A percentile compares a stretch with the other conserved stretches of the same genome.
Conservation (phyloP, 2,113 vertebrate species). For the Zapus hudsonius region DNA sequence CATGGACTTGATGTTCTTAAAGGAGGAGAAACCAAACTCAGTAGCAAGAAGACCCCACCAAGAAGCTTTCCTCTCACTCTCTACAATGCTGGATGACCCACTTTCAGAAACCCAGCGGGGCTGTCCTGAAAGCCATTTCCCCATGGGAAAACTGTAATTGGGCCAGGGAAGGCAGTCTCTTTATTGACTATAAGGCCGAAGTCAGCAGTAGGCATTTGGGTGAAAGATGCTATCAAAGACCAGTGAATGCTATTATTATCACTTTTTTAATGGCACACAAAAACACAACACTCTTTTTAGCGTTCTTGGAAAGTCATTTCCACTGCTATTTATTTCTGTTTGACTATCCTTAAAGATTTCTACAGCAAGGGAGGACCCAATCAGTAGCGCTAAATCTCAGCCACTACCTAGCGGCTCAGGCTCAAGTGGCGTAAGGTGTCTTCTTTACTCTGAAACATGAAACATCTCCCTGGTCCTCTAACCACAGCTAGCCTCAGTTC, state of each 20-base stretch:
- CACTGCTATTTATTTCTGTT: not conserved
- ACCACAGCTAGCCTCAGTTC: not conserved
- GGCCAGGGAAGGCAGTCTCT: not conserved
- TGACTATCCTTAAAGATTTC: slow-evolving; percentile 20
- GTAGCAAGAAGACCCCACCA: not conserved
- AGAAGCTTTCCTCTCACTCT: not conserved
- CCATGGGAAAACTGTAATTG: slow-evolving; percentile 35
- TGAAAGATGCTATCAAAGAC: slow-evolving; percentile 50
- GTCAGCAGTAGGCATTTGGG: not conserved
- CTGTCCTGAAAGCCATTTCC: slow-evolving; percentile 25
- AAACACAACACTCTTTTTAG: not conserved
- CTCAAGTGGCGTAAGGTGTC: not conserved
- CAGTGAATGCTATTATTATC: not conserved
- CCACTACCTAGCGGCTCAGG: not conserved
- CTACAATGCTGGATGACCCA: not conserved
- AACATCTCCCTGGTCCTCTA: not conserved
- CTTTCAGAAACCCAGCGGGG: not conserved
- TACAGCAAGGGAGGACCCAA: not conserved
- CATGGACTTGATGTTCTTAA: not conserved
- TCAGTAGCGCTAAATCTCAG: not conserved
- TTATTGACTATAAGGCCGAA: slow-evolving; percentile 28
- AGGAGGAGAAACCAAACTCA: not conserved
- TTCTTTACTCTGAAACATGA: too few relatives aligned
- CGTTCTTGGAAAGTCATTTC: slow-evolving; percentile 2
- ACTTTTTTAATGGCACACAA: not conserved